phyloP scores from a whole-genome alignment of 2,888 invertebrate species.

The Ornithoptera priamus region DNA sequence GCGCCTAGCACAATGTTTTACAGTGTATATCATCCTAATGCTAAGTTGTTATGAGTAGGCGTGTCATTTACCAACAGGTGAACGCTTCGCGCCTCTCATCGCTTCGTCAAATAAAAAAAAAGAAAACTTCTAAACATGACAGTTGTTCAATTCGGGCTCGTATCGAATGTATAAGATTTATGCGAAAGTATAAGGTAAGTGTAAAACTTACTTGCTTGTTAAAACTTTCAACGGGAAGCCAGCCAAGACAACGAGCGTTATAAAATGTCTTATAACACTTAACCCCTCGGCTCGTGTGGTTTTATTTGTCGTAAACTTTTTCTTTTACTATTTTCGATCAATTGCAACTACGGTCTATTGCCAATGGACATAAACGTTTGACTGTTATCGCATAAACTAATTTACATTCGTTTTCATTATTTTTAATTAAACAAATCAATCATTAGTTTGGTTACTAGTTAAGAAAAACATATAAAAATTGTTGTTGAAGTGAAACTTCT shows the following conservation, averaged over 20 bases:
- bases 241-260: neutral
- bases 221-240: constrained; percentile 1
- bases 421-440: neutral
- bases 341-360: constrained; percentile 49
- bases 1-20: too few relatives aligned
- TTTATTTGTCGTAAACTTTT: constrained; percentile 68
- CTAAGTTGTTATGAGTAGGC: too few relatives aligned
- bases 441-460: neutral
- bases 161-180: too few relatives aligned
- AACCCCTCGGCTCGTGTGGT: constrained; percentile 61
- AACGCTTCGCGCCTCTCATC: too few relatives aligned
- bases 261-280: constrained; percentile 61
- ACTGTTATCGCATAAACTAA: constrained; percentile 9
- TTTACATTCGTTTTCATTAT: neutral
- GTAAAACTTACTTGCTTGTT: neutral
- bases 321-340: constrained; percentile 64
- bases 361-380: constrained; percentile 57
- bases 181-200: too few relatives aligned
- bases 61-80: too few relatives aligned
- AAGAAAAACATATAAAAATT: too few relatives aligned
- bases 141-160: too few relatives aligned
- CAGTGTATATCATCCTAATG: too few relatives aligned
- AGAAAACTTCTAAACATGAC: too few relatives aligned
- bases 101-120: too few relatives aligned
- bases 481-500: too few relatives aligned